These are phyloP conservation scores for Bedellia somnulentella DNA, from an alignment of 2,888 invertebrate genomes.

Conservation along the genomic window DNA sequence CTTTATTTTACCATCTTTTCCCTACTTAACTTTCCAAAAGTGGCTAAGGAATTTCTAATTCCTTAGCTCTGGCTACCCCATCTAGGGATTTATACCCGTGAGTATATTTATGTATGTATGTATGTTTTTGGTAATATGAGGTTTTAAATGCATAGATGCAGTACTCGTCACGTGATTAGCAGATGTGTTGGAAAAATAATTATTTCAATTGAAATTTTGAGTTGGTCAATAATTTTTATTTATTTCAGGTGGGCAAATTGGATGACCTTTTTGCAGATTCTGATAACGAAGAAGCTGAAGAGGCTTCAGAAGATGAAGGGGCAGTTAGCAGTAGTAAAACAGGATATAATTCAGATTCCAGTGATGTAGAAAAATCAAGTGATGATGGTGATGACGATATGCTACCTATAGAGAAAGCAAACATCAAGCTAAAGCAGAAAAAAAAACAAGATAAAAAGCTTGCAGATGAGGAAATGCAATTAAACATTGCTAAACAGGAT, in stretches of 20 bases:
- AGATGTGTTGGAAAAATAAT: too few species aligned
- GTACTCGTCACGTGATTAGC: too few species aligned
- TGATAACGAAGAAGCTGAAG: slow-evolving; percentile 32
- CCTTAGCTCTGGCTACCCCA: too few species aligned
- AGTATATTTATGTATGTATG: too few species aligned
- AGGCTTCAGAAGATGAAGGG: slow-evolving; percentile 25
- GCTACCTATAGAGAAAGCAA: slow-evolving; percentile 85
- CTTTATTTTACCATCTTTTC: too few species aligned
- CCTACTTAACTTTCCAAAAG: too few species aligned
- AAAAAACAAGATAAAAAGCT: slow-evolving; percentile 68
- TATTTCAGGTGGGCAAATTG: slow-evolving; percentile 44
- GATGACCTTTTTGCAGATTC: slow-evolving; percentile 58
- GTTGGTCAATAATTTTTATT: too few species aligned
- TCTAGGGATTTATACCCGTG: too few species aligned
- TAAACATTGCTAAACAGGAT: slow-evolving; percentile 76
- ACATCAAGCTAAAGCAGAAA: slow-evolving; percentile 74
- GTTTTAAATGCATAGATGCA: too few species aligned
- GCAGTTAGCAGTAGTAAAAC: slow-evolving; percentile 21
- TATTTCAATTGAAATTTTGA: too few species aligned
- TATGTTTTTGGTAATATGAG: too few species aligned
- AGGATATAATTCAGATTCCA: slow-evolving; percentile 36
- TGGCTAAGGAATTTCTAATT: too few species aligned
- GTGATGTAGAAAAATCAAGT: slow-evolving; percentile 19
- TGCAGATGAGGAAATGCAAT: slow-evolving; percentile 80
- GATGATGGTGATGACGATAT: slow-evolving; percentile 65